phyloP scores from a whole-genome alignment of 2,797 vertebrate genomes.

The Melopsittacus undulatus region DNA sequence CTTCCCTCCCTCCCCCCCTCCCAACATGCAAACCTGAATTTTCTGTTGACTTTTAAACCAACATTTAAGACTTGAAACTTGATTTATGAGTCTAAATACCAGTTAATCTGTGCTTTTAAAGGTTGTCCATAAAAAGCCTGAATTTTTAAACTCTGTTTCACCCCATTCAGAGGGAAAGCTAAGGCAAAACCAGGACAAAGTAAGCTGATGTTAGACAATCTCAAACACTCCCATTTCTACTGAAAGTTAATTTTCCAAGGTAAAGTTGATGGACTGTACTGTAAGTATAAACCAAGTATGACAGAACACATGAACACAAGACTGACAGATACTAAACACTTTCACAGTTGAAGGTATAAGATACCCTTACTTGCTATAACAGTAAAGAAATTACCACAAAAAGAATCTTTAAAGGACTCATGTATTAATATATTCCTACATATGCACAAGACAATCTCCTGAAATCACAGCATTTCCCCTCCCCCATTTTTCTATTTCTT shows the following conservation, averaged over 20 bases:
- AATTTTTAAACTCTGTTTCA: neutral
- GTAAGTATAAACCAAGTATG: neutral
- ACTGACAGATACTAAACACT: neutral
- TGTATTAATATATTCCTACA: neutral
- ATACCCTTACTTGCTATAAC: neutral
- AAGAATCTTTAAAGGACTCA: neutral
- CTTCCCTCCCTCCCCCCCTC: no score
- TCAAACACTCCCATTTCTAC: neutral
- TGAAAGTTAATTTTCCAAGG: neutral
- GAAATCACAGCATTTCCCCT: neutral
- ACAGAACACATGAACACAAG: neutral
- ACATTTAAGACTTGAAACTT: neutral
- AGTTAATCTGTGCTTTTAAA: neutral
- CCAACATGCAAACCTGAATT: neutral
- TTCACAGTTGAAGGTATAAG: neutral
- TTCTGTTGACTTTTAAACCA: neutral
- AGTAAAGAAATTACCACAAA: neutral
- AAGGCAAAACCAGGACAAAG: neutral
- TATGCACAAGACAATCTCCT: neutral
- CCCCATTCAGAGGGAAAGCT: neutral
- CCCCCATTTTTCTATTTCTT: neutral
- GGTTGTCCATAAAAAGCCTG: neutral
- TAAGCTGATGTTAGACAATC: neutral
- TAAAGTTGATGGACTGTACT: neutral
- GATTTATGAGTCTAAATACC: neutral